These are phyloP conservation scores for Gymnothorax javanicus DNA, from an alignment of 2,797 vertebrate species.

Conservation along the genomic window DNA sequence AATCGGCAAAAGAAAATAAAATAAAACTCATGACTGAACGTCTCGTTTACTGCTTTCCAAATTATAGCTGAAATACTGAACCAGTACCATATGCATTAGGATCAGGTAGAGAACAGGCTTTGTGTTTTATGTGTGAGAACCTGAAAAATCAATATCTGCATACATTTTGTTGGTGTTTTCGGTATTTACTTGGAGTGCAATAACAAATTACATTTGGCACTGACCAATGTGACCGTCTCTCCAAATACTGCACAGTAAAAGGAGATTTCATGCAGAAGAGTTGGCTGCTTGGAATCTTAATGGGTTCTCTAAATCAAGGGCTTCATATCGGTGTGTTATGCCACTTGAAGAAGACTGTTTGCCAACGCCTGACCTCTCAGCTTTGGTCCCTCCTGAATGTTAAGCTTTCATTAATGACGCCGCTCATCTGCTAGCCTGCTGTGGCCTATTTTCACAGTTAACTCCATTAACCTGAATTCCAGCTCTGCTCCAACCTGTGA, in stretches of 20 bases:
- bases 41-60: conserved; percentile 9
- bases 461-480: conserved; percentile 17
- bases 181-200: background rate
- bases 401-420: background rate
- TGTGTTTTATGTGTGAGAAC: background rate
- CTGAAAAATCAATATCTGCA: background rate
- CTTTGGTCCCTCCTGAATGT: conserved; percentile 21
- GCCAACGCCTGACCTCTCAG: background rate
- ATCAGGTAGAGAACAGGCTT: too few relatives aligned
- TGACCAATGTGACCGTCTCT: background rate
- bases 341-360: background rate
- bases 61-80: conserved; percentile 5
- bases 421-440: background rate
- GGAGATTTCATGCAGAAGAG: background rate
- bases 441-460: conserved; percentile 1
- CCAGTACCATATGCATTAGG: background rate
- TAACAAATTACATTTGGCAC: background rate
- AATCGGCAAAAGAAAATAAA: conserved; percentile 1
- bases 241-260: background rate
- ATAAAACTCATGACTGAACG: conserved; percentile 11
- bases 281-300: conserved; percentile 3
- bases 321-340: background rate
- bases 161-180: background rate
- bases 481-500: background rate
- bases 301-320: conserved; percentile 1